A percentile compares a stretch with the other conserved stretches of the same genome.
phyloP scores from a whole-genome alignment of 2,888 invertebrate species.

The Stictocephala bisonia region DNA sequence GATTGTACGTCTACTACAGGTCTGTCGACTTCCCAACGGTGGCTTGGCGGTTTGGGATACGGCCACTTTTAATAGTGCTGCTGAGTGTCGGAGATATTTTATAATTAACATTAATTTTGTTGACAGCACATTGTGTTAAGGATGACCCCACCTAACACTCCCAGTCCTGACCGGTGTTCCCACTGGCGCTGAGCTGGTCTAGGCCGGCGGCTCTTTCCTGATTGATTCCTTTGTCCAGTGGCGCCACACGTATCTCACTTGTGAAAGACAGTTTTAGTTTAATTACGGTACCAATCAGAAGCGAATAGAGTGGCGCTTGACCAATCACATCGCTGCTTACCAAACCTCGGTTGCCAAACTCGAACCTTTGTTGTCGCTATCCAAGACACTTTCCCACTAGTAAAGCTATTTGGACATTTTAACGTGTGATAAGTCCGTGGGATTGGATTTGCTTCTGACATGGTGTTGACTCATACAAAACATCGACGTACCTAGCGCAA shows the following conservation, averaged over 20 bases:
- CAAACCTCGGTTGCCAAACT: slow-evolving; percentile 29
- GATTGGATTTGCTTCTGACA: too few species aligned
- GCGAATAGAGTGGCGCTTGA: slow-evolving; percentile 28
- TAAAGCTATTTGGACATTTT: too few species aligned
- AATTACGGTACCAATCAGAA: slow-evolving; percentile 40
- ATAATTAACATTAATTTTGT: too few species aligned
- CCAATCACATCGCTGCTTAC: slow-evolving; percentile 30
- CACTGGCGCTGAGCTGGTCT: not conserved
- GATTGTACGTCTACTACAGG: too few species aligned
- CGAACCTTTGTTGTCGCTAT: slow-evolving; percentile 24
- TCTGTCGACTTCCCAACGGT: too few species aligned
- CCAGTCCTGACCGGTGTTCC: not conserved
- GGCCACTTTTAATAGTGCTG: too few species aligned
- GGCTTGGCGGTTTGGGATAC: too few species aligned
- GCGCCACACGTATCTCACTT: slow-evolving; percentile 42
- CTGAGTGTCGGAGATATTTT: too few species aligned
- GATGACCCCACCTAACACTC: not conserved
- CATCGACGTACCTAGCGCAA: too few species aligned
- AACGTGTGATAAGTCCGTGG: too few species aligned
- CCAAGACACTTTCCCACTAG: too few species aligned
- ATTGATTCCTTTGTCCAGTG: slow-evolving; percentile 39
- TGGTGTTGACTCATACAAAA: too few species aligned
- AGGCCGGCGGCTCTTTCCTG: slow-evolving; percentile 3
- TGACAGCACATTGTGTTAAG: not conserved
- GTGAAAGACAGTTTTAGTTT: slow-evolving; percentile 41